Percentiles rank a stretch among this genome's conserved stretches.
Evolutionary conservation across 2,113 vertebrate genomes (phyloP).

Genomic region (Corythornis madagascariensis): DNA sequence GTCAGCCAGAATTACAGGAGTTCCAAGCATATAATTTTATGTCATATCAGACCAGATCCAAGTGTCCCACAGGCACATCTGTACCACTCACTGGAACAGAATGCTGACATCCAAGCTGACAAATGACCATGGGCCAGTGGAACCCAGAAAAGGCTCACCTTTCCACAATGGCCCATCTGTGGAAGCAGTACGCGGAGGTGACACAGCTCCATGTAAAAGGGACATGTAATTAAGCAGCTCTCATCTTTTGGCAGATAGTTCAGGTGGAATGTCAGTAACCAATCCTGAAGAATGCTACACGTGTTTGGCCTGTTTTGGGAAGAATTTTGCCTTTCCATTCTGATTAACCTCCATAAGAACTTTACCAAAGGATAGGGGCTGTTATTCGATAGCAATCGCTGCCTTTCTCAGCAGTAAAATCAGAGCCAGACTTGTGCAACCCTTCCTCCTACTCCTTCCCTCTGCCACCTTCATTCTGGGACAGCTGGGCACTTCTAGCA

Average conservation of each 20-base stretch:
- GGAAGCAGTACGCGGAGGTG: no score
- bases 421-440: neutral
- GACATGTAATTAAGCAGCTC: neutral
- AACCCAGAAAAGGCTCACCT: neutral
- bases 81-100: neutral
- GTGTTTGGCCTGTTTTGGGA: neutral
- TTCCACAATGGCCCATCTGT: neutral
- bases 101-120: neutral
- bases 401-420: neutral
- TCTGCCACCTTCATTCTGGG: neutral
- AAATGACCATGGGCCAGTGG: fast-evolving
- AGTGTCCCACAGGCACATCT: neutral
- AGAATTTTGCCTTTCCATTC: neutral
- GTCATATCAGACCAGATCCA: fast-evolving
- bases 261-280: neutral
- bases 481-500: neutral
- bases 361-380: neutral
- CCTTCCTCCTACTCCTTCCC: neutral
- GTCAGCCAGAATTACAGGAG: neutral
- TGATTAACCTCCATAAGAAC: neutral
- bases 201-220: neutral
- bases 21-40: neutral
- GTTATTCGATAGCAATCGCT: neutral
- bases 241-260: neutral
- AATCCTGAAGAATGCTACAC: fast-evolving